These are phyloP conservation scores for Spisula solida DNA, from an alignment of 2,888 invertebrate genomes.

Conservation along the genomic window DNA sequence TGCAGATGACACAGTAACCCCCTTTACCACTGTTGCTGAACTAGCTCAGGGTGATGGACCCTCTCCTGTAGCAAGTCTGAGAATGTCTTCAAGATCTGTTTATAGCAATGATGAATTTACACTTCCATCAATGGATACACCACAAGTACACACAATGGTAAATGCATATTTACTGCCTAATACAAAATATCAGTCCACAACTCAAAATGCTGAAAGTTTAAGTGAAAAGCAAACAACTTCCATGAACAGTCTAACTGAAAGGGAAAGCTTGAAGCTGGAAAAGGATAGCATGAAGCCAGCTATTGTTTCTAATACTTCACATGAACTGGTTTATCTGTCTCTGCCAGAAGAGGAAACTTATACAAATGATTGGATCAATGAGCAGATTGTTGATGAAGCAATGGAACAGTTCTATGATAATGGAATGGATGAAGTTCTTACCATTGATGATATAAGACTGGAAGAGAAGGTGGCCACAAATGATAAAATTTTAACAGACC, in stretches of 20 bases:
- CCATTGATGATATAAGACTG: background rate
- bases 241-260: background rate
- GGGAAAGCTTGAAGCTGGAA: background rate
- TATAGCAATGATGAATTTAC: background rate
- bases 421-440: background rate
- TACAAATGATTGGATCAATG: background rate
- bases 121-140: background rate
- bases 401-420: background rate
- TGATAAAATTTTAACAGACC: background rate
- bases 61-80: constrained; percentile 14
- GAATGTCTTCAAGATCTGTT: background rate
- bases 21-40: constrained; percentile 26
- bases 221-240: background rate
- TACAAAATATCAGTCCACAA: background rate
- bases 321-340: constrained; percentile 7
- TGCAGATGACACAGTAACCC: constrained; percentile 36
- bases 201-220: background rate
- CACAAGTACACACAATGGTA: background rate
- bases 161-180: background rate
- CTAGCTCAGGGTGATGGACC: constrained; percentile 57
- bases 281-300: background rate
- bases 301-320: background rate
- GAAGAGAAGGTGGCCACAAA: background rate
- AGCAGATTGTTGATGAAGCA: background rate
- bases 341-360: background rate